Conservation (phyloP, 2,888 invertebrate species). For the Oscheius sp. region DNA sequence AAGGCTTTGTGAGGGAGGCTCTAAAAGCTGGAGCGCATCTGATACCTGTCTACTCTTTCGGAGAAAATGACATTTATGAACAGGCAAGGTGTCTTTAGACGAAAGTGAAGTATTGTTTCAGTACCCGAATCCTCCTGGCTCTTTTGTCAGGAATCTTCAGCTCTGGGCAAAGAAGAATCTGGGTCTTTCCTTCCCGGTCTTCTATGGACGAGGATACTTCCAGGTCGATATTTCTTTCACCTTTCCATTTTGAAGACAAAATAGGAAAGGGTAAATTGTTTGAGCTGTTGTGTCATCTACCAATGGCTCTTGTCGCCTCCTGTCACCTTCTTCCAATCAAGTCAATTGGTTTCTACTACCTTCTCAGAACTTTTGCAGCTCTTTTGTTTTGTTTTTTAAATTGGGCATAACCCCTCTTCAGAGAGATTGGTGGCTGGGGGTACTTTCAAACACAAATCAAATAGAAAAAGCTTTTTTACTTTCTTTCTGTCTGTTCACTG, state of each 20-base stretch:
- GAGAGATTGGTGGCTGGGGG: too few species aligned
- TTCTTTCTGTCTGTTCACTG: too few species aligned
- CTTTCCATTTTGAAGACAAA: neutral
- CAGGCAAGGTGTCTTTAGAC: conserved; percentile 35
- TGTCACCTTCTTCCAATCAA: too few species aligned
- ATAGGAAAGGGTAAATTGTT: too few species aligned
- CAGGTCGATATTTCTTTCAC: conserved; percentile 73
- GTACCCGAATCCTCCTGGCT: conserved; percentile 32
- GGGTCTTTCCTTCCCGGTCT: conserved; percentile 74
- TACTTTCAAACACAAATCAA: too few species aligned
- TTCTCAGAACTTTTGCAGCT: too few species aligned
- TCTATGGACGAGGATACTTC: conserved; percentile 83
- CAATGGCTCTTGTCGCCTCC: too few species aligned
- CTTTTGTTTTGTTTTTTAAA: too few species aligned
- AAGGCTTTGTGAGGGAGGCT: conserved; percentile 58
- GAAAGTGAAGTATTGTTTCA: neutral
- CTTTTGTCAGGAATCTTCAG: conserved; percentile 44
- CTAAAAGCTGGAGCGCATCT: conserved; percentile 70
- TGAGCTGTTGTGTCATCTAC: too few species aligned
- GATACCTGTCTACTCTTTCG: conserved; percentile 75
- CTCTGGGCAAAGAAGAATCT: conserved; percentile 55
- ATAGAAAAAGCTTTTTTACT: too few species aligned
- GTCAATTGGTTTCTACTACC: too few species aligned
- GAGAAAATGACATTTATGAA: conserved; percentile 74
- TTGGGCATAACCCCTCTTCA: too few species aligned